Percentiles rank a stretch among this genome's conserved stretches.
These are phyloP conservation scores for Sinocyclocheilus grahami DNA, from an alignment of 2,113 vertebrate genomes.

Conservation along the genomic window DNA sequence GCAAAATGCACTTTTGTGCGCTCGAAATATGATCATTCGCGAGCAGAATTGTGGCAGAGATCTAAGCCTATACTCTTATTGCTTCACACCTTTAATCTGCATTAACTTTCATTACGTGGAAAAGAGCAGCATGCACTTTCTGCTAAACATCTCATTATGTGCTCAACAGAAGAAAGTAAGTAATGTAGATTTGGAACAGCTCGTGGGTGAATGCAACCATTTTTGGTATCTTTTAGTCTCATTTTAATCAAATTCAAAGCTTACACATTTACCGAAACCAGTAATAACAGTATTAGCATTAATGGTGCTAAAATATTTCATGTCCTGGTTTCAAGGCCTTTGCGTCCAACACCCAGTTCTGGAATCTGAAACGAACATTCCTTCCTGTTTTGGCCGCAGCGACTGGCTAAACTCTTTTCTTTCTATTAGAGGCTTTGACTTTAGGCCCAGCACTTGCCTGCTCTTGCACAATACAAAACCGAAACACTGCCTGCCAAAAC, in stretches of 20 bases:
- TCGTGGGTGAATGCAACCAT: background rate
- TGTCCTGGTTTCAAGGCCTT: background rate
- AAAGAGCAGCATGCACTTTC: background rate
- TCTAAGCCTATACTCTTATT: too few relatives aligned
- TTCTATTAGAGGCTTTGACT: conserved; percentile 8
- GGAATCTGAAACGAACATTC: conserved; percentile 23
- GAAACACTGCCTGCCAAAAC: conserved; percentile 39
- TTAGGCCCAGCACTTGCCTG: background rate
- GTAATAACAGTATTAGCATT: background rate
- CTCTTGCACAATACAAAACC: conserved; percentile 37
- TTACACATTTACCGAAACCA: background rate
- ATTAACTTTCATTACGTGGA: background rate
- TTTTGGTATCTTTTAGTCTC: background rate
- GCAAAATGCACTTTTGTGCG: too few relatives aligned
- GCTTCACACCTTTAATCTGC: background rate
- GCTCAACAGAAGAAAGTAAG: background rate
- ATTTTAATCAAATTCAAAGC: background rate
- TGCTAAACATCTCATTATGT: background rate
- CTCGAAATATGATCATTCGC: too few relatives aligned
- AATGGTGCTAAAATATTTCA: background rate
- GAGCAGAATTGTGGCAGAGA: too few relatives aligned
- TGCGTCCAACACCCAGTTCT: background rate
- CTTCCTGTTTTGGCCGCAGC: background rate
- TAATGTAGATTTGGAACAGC: background rate
- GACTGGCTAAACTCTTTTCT: background rate